A percentile compares a stretch with the other conserved stretches of the same genome.
Conservation (phyloP, 2,113 vertebrate genomes). For the Otolemur garnettii region DNA sequence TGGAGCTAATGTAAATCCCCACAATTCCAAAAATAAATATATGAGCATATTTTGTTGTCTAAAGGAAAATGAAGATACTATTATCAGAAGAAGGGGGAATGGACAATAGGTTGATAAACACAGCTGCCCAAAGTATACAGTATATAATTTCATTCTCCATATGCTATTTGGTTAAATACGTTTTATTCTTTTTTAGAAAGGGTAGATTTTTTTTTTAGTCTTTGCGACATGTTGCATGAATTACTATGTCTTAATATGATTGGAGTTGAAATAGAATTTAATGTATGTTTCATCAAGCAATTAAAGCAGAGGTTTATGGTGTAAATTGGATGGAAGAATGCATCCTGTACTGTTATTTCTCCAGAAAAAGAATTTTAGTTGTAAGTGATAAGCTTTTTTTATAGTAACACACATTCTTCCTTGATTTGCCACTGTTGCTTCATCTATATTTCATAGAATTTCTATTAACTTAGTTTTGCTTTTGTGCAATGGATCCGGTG, state of each 20-base stretch:
- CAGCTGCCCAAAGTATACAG: not conserved
- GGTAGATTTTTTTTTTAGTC: not conserved
- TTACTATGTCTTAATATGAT: not conserved
- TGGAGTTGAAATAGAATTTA: constrained; percentile 9
- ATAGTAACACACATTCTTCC: constrained; percentile 6
- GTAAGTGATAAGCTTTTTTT: not conserved
- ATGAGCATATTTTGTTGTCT: not conserved
- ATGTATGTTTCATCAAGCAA: constrained; percentile 24
- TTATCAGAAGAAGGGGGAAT: not conserved
- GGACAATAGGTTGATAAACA: not conserved
- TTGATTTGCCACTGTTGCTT: constrained; percentile 51
- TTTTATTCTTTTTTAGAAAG: constrained; percentile 22
- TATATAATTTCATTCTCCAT: constrained; percentile 16
- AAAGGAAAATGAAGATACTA: constrained; percentile 25
- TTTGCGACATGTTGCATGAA: constrained; percentile 25
- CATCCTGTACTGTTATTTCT: constrained; percentile 19
- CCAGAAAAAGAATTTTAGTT: constrained; percentile 47
- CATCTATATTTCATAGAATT: constrained; percentile 65
- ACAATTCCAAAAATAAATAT: not conserved
- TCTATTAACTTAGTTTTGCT: constrained; percentile 63
- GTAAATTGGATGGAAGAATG: not conserved
- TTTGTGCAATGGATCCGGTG: constrained; percentile 55
- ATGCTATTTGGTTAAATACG: not conserved
- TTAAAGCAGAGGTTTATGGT: not conserved
- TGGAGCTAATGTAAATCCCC: not conserved